phyloP scores from a whole-genome alignment of 2,888 invertebrate species.

The Synergus itoensis region DNA sequence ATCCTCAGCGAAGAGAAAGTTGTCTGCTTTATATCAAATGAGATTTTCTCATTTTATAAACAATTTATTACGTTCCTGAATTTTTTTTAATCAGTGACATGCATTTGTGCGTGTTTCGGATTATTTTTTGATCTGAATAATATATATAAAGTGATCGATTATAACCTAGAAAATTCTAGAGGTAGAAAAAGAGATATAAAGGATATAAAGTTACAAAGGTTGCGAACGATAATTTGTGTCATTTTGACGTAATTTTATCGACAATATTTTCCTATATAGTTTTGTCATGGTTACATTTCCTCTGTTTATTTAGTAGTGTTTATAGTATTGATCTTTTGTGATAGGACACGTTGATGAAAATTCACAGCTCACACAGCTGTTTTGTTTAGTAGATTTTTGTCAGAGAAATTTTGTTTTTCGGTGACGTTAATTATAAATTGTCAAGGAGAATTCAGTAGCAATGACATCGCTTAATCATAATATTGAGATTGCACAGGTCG shows the following conservation, averaged over 20 bases:
- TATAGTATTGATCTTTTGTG: not conserved
- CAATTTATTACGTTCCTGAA: not conserved
- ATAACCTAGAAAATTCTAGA: not conserved
- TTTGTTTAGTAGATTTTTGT: not conserved
- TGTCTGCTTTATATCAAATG: not conserved
- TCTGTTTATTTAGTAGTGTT: not conserved
- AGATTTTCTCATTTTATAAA: not conserved
- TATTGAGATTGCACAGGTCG: constrained; percentile 51
- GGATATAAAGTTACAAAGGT: too few relatives aligned
- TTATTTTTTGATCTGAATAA: not conserved
- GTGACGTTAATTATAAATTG: not conserved
- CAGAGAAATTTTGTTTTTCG: not conserved
- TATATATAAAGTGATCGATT: not conserved
- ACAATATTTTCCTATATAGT: not conserved
- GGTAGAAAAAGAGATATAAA: not conserved
- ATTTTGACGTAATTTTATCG: not conserved
- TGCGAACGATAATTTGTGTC: not conserved
- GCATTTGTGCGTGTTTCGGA: not conserved
- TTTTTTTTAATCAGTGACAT: not conserved
- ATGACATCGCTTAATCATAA: constrained; percentile 63
- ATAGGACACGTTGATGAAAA: not conserved
- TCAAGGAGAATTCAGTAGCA: constrained; percentile 11
- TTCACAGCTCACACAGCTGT: not conserved
- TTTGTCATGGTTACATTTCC: not conserved
- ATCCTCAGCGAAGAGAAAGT: not conserved